Percentiles rank a stretch among this genome's conserved stretches.
Evolutionary conservation across 2,797 vertebrate genomes (phyloP).

Genomic region (Enteromius anoplus): DNA sequence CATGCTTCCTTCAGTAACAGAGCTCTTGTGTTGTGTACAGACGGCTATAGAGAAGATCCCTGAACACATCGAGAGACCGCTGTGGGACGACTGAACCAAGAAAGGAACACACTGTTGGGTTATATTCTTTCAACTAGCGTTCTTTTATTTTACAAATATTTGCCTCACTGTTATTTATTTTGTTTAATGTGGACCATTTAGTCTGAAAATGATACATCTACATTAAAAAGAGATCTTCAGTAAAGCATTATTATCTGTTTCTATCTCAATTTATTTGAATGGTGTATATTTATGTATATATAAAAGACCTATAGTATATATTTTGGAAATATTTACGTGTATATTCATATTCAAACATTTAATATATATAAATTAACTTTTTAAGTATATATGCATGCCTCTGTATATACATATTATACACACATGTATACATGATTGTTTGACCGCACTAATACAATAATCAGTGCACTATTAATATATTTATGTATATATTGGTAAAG

Average conservation of each 20-base stretch:
- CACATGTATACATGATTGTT: too few relatives aligned
- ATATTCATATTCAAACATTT: too few relatives aligned
- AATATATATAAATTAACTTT: too few relatives aligned
- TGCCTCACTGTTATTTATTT: not conserved
- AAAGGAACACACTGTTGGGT: too few relatives aligned
- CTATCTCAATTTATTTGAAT: not conserved
- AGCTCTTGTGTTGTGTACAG: constrained; percentile 68
- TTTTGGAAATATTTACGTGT: too few relatives aligned
- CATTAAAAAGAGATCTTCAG: not conserved
- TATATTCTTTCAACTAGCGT: not conserved
- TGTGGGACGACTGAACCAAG: constrained; percentile 76
- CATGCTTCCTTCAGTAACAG: not conserved
- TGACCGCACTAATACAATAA: too few relatives aligned
- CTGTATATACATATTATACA: too few relatives aligned
- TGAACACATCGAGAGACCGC: constrained; percentile 86
- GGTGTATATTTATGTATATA: too few relatives aligned
- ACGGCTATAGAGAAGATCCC: constrained; percentile 87
- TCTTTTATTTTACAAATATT: not conserved
- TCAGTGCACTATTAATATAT: too few relatives aligned
- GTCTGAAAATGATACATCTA: not conserved
- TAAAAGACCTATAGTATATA: too few relatives aligned
- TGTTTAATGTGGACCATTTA: not conserved
- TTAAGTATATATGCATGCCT: too few relatives aligned
- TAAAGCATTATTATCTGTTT: not conserved
- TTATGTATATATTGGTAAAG: too few relatives aligned